Evolutionary conservation across 1,140 invertebrate genomes (phyloP), one percentile per base, ranked within the genome.

Genomic region (Adoxophyes honmai): DNA sequence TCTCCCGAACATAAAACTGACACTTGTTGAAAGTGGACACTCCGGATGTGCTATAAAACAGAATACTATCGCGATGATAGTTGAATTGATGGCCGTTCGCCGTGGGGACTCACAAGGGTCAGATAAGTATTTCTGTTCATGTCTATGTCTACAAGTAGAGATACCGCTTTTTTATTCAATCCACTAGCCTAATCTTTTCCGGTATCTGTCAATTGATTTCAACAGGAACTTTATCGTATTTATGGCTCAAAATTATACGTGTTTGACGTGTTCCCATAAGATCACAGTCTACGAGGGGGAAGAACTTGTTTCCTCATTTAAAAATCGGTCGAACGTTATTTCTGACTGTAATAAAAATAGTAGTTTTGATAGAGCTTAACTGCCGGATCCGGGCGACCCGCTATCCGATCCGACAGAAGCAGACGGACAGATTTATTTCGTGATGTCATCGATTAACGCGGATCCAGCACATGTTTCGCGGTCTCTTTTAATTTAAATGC

Each of bases 301-400:
- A 28, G 2, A 28, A 28, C 21, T 28, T 28, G 21, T 28, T 28
- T 28, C 21, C 21, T 28, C 21, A 28, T 28, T 28, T 59, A 64
- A 74, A 78, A 74, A 75, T 75, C 73, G 63, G 61, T 71, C 69
- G 71, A 68, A 76, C 66, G 66, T 66, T 60, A 68, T 64, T 77
- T 77, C 73, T 68, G 66, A 70, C 60, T 62, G 77, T 68, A 81
- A 83, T 86, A 86, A 82, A 86, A 83, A 86, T 82, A 81, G 73
- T 77, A 63, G 66, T 78, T 78, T 78, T 68, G 69, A 86, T 80
- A 70, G 70, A 59, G 68, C 62, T 70, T 75, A 76, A 75, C 73
- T 81, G 79, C 83, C 81, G 83, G 81, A 84, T 86, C 81, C 80
- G 81, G 75, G 73, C 71, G 71, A 69, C 73, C 70, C 75, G 68